These are phyloP conservation scores for Bombus consobrinus DNA, from an alignment of 1,140 invertebrate species.

Conservation along the genomic window DNA sequence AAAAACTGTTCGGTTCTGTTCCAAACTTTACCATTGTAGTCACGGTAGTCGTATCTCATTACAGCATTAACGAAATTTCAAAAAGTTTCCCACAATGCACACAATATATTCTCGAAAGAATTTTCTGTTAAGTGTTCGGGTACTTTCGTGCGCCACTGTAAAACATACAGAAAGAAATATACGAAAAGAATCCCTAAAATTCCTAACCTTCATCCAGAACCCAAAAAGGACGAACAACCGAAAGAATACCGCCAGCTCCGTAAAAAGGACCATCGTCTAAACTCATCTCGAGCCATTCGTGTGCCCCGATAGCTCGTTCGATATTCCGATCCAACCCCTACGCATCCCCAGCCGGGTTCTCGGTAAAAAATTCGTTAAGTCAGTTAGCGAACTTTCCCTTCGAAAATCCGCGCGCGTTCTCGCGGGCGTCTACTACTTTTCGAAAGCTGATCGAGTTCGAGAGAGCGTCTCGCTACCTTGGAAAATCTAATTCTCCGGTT, in stretches of 20 bases:
- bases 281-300: neutral
- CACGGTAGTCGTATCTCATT: too few relatives aligned
- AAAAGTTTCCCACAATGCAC: too few relatives aligned
- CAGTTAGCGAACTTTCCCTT: neutral
- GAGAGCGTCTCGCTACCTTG: neutral
- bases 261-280: neutral
- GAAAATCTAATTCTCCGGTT: conserved; percentile 3
- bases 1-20: too few relatives aligned
- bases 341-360: neutral
- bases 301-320: neutral
- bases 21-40: too few relatives aligned
- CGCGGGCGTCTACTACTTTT: neutral
- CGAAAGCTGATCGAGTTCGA: neutral
- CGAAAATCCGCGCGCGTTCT: neutral
- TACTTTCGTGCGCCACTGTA: too few relatives aligned
- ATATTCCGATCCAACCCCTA: neutral
- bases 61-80: too few relatives aligned
- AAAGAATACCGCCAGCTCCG: neutral
- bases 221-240: neutral
- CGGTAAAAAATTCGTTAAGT: neutral
- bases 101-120: too few relatives aligned
- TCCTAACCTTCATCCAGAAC: neutral
- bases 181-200: neutral
- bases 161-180: neutral
- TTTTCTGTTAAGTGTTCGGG: too few relatives aligned